Evolutionary conservation across 1,140 invertebrate species (phyloP).

Genomic region (Drosophila pallidifrons): DNA sequence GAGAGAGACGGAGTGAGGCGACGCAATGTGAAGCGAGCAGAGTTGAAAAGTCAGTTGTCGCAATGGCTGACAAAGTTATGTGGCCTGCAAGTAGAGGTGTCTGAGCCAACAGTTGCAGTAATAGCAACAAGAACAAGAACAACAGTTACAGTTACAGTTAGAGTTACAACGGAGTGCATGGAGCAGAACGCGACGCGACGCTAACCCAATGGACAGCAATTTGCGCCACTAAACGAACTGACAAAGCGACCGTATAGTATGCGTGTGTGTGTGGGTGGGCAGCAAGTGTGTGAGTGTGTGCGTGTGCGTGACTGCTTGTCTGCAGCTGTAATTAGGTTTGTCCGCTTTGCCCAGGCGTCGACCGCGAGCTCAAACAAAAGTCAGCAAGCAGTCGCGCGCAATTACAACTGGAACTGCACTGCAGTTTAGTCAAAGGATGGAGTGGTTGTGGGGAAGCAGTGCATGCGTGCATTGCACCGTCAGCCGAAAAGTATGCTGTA

Average conservation of each 20-base stretch:
- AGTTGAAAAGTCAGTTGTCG: slow-evolving; percentile 77
- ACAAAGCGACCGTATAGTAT: slow-evolving; percentile 59
- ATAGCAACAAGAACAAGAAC: background rate
- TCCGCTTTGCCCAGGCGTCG: slow-evolving; percentile 39
- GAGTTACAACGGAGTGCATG: background rate
- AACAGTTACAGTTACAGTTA: background rate
- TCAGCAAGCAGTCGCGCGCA: slow-evolving; percentile 29
- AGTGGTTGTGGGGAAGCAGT: too few species aligned
- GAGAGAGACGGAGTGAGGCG: background rate
- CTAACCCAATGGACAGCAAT: slow-evolving; percentile 79
- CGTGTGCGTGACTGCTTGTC: slow-evolving; percentile 38
- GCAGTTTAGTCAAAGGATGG: too few species aligned
- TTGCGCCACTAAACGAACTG: slow-evolving; percentile 77
- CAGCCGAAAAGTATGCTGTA: slow-evolving; percentile 71
- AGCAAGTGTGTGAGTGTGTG: slow-evolving; percentile 5
- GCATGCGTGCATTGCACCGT: slow-evolving; percentile 3
- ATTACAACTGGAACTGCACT: slow-evolving; percentile 5
- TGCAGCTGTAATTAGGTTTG: slow-evolving; percentile 80
- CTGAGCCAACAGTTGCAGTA: background rate
- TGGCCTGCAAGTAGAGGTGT: slow-evolving; percentile 29
- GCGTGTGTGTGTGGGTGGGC: background rate
- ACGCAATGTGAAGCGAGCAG: background rate
- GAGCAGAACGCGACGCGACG: slow-evolving; percentile 20
- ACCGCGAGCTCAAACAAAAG: slow-evolving; percentile 32
- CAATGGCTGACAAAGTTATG: slow-evolving; percentile 69